These are phyloP conservation scores for Erpobdella octoculata DNA, from an alignment of 2,888 invertebrate species.

Conservation along the genomic window DNA sequence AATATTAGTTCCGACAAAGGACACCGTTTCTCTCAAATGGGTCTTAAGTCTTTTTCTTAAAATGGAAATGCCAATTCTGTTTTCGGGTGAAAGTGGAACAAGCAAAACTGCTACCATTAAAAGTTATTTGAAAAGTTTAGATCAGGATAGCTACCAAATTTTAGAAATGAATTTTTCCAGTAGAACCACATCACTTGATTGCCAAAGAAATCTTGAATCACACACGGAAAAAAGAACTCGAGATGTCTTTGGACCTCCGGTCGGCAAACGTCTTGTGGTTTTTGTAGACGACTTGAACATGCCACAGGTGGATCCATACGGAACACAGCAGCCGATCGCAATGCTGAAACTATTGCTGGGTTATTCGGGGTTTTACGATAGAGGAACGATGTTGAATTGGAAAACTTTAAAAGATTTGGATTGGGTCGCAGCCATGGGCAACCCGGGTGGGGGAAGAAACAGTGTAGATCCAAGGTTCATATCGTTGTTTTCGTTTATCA, in stretches of 20 bases:
- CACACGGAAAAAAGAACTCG: constrained; percentile 81
- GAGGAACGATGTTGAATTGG: constrained; percentile 81
- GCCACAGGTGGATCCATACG: constrained; percentile 75
- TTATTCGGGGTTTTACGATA: constrained; percentile 76
- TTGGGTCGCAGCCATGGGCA: constrained; percentile 54
- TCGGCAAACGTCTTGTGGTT: constrained; percentile 77
- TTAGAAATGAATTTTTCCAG: constrained; percentile 84
- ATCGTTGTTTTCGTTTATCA: constrained; percentile 79
- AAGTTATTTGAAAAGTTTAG: constrained; percentile 68
- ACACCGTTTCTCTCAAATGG: constrained; percentile 71
- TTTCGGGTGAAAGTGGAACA: constrained; percentile 84
- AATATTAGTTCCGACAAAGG: constrained; percentile 80
- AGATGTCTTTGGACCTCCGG: constrained; percentile 78
- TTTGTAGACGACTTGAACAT: constrained; percentile 92
- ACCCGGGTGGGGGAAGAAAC: constrained; percentile 77
- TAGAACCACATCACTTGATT: constrained; percentile 79
- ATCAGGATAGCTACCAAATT: constrained; percentile 60
- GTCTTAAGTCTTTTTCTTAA: constrained; percentile 63
- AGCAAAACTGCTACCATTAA: constrained; percentile 83
- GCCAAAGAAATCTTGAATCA: constrained; percentile 77
- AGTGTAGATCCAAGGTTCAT: constrained; percentile 73
- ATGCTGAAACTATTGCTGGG: constrained; percentile 79
- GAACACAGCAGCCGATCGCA: constrained; percentile 87
- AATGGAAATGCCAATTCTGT: constrained; percentile 69
- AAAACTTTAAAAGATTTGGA: constrained; percentile 72